phyloP scores from a whole-genome alignment of 1,140 invertebrate genomes.

The Chionoecetes opilio region DNA sequence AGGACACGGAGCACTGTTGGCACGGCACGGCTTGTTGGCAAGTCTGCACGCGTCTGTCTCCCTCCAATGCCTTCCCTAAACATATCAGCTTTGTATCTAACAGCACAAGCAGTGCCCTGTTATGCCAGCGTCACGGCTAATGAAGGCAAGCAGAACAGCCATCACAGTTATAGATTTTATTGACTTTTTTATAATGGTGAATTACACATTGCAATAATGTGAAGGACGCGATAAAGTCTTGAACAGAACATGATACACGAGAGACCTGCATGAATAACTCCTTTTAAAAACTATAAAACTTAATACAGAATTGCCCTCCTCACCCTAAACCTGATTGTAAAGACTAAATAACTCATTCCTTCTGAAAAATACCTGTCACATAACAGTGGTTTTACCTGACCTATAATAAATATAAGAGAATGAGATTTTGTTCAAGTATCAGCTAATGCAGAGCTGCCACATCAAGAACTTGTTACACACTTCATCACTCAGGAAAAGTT shows the following conservation, averaged over 20 bases:
- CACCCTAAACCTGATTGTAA: not conserved
- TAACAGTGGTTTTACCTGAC: too few species aligned
- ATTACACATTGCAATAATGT: not conserved
- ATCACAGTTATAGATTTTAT: not conserved
- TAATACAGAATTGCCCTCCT: not conserved
- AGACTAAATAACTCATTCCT: not conserved
- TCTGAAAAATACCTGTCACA: not conserved
- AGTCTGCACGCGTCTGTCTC: not conserved
- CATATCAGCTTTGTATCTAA: too few species aligned
- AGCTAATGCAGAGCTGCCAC: not conserved
- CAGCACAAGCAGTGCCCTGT: too few species aligned
- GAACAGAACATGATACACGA: not conserved
- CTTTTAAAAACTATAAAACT: not conserved
- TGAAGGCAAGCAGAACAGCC: not conserved
- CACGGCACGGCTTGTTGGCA: too few species aligned
- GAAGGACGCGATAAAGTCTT: not conserved
- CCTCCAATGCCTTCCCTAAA: not conserved
- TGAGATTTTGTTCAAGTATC: not conserved
- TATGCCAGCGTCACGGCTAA: not conserved
- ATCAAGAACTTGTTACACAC: not conserved
- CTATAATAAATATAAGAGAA: not conserved
- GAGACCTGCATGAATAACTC: not conserved
- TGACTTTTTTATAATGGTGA: not conserved
- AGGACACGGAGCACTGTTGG: not conserved
- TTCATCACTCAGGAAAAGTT: not conserved